Evolutionary conservation across 2,888 invertebrate genomes (phyloP).

Genomic region (Plemyria rubiginata): DNA sequence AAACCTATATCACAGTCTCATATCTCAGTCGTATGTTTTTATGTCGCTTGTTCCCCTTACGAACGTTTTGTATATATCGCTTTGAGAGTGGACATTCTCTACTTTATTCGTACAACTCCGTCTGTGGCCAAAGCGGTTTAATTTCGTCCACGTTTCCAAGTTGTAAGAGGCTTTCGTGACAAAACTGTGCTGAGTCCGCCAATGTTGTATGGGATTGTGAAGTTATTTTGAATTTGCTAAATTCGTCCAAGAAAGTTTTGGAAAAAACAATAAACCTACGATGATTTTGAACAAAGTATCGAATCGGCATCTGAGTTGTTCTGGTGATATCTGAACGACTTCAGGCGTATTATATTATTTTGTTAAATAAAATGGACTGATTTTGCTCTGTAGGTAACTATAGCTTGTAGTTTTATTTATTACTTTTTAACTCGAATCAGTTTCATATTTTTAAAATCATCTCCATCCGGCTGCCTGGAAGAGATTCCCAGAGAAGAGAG

Average conservation of each 20-base stretch:
- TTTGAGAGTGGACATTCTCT: background rate
- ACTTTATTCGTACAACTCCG: background rate
- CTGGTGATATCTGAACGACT: too few relatives aligned
- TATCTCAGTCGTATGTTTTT: too few relatives aligned
- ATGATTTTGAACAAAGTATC: background rate
- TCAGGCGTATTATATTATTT: too few relatives aligned
- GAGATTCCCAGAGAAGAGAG: too few relatives aligned
- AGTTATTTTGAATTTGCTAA: conserved; percentile 16
- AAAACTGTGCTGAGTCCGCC: conserved; percentile 43
- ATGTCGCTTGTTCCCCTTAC: background rate
- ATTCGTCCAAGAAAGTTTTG: background rate
- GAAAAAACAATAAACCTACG: background rate
- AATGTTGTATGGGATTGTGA: conserved; percentile 29
- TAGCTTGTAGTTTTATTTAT: too few relatives aligned
- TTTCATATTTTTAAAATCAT: too few relatives aligned
- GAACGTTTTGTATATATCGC: background rate
- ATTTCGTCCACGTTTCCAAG: conserved; percentile 54
- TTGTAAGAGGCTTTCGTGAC: conserved; percentile 61
- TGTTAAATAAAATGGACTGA: too few relatives aligned
- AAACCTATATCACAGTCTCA: too few relatives aligned
- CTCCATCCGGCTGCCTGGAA: too few relatives aligned
- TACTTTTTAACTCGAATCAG: too few relatives aligned
- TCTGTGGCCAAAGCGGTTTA: conserved; percentile 55
- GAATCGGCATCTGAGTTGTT: too few relatives aligned
- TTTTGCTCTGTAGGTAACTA: too few relatives aligned